Percentiles rank a stretch among this genome's conserved stretches.
Conservation (phyloP, 2,797 vertebrate genomes). For the Lerista edwardsae region DNA sequence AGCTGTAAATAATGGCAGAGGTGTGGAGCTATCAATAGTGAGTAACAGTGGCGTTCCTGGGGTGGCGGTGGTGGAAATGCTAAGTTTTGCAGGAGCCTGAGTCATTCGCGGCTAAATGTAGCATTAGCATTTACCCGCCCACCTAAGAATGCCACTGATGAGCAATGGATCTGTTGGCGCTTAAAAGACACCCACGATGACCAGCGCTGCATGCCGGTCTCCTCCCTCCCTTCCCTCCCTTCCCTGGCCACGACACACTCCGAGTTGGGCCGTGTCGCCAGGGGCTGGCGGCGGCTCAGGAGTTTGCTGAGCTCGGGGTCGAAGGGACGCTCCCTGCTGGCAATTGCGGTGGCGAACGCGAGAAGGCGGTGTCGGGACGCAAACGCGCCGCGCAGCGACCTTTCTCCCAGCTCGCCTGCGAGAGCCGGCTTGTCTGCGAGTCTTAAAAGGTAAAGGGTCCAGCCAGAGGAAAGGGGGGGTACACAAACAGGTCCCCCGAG, state of each 20-base stretch:
- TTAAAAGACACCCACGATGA: background rate
- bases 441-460: background rate
- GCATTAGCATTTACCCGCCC: too few relatives aligned
- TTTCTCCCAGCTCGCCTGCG: background rate
- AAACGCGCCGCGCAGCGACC: accelerated
- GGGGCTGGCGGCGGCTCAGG: background rate
- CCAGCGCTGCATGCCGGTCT: accelerated
- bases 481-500: background rate
- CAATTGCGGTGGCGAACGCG: accelerated
- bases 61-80: too few relatives aligned
- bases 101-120: too few relatives aligned
- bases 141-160: too few relatives aligned
- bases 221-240: accelerated
- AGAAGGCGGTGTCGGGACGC: background rate
- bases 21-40: constrained; percentile 27
- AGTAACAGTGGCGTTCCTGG: too few relatives aligned
- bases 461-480: background rate
- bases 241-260: accelerated
- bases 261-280: background rate
- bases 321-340: too few relatives aligned
- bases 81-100: too few relatives aligned
- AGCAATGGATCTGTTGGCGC: background rate
- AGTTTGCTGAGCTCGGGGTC: accelerated
- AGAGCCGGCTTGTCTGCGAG: background rate
- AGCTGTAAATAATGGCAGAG: background rate